Conservation (phyloP, 2,888 invertebrate genomes). For the Zootermopsis nevadensis region DNA sequence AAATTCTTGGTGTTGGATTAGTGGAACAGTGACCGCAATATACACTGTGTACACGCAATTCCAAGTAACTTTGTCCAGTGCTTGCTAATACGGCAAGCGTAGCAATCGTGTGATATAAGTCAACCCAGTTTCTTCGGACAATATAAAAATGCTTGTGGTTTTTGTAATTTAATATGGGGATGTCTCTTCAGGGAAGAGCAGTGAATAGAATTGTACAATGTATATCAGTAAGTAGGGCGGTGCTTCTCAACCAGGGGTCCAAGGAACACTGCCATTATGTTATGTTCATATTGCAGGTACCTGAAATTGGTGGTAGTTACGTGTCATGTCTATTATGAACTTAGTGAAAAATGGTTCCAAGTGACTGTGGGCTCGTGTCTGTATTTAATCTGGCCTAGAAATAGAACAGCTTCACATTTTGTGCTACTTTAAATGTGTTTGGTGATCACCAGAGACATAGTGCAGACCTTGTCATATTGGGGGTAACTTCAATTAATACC, state of each 20-base stretch:
- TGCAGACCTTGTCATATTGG: neutral
- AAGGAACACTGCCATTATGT: conserved; percentile 42
- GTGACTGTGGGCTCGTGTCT: neutral
- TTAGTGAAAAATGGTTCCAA: neutral
- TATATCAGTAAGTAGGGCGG: conserved; percentile 4
- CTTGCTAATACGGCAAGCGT: conserved; percentile 32
- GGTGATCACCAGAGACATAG: neutral
- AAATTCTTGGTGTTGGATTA: neutral
- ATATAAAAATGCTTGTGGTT: conserved; percentile 34
- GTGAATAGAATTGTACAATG: conserved; percentile 30
- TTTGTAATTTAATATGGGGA: conserved; percentile 31
- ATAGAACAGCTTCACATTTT: neutral
- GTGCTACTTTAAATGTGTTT: neutral
- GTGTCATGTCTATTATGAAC: conserved; percentile 1
- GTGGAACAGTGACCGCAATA: neutral
- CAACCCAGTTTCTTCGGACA: conserved; percentile 40
- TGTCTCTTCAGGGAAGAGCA: conserved; percentile 39
- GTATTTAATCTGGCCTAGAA: neutral
- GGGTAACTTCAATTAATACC: neutral
- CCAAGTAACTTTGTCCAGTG: conserved; percentile 32
- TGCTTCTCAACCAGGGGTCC: conserved; percentile 42
- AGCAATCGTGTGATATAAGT: conserved; percentile 47
- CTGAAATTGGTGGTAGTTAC: conserved; percentile 26
- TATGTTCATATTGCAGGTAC: conserved; percentile 39
- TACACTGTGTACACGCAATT: neutral